Conservation (phyloP, 2,113 vertebrate species). For the Syngnathus typhle region DNA sequence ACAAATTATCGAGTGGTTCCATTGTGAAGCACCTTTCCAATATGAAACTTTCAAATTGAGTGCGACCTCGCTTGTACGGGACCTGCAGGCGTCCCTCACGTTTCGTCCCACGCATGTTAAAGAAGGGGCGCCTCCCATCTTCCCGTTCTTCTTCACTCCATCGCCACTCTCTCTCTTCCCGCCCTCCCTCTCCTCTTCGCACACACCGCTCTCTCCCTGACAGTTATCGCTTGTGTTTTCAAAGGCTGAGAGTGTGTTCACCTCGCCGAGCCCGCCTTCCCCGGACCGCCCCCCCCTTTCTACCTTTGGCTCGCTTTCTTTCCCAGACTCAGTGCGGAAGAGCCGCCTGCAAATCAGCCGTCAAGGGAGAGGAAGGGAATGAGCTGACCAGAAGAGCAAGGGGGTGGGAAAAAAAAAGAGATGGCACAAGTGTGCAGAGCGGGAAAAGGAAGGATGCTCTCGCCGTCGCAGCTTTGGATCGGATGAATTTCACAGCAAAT, state of each 20-base stretch:
- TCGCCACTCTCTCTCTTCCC: constrained; percentile 37
- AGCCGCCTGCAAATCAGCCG: constrained; percentile 17
- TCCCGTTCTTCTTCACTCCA: constrained; percentile 37
- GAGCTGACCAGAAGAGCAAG: constrained; percentile 48
- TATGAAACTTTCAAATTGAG: constrained; percentile 1
- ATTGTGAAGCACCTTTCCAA: too few relatives aligned
- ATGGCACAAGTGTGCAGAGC: constrained; percentile 49
- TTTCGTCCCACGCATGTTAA: not conserved
- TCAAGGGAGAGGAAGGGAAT: not conserved
- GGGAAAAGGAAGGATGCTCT: constrained; percentile 48
- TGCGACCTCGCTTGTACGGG: constrained; percentile 1
- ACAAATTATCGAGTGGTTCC: too few relatives aligned
- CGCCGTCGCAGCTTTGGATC: constrained; percentile 69
- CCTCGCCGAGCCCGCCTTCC: constrained; percentile 12
- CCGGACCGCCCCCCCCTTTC: not conserved
- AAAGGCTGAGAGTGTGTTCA: constrained; percentile 54
- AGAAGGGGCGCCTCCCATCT: constrained; percentile 31
- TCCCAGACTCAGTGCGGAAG: constrained; percentile 25
- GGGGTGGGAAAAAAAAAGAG: constrained; percentile 17
- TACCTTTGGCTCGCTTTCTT: constrained; percentile 35
- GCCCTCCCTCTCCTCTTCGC: constrained; percentile 21
- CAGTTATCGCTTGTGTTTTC: constrained; percentile 61
- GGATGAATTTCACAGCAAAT: constrained; percentile 70
- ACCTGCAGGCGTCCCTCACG: too few relatives aligned
- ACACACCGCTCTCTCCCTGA: constrained; percentile 50